Percentiles rank a stretch among this genome's conserved stretches.
phyloP scores from a whole-genome alignment of 2,797 vertebrate species.

The Acanthornis magna region DNA sequence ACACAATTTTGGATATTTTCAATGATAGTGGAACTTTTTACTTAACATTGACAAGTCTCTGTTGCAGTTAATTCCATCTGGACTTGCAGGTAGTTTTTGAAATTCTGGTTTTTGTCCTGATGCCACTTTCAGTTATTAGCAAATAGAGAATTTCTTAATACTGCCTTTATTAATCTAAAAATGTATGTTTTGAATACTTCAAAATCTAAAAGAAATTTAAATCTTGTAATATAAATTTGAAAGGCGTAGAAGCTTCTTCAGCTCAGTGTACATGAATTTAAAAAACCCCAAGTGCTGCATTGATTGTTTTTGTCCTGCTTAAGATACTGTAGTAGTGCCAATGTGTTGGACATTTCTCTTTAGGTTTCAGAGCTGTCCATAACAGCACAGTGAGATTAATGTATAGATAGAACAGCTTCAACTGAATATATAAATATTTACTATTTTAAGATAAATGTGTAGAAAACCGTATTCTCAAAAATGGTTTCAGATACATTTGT shows the following conservation, averaged over 20 bases:
- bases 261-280: neutral
- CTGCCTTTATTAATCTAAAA: neutral
- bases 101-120: neutral
- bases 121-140: neutral
- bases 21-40: neutral
- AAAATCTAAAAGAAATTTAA: neutral
- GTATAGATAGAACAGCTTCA: neutral
- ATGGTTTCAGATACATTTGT: neutral
- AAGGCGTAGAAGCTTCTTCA: neutral
- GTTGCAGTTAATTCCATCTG: neutral
- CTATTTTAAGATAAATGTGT: neutral
- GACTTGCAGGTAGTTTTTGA: neutral
- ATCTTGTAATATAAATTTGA: neutral
- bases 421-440: neutral
- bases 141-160: neutral
- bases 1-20: neutral
- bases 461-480: neutral
- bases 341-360: neutral
- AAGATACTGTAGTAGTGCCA: neutral
- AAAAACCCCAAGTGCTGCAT: fast-evolving
- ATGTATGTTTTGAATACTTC: fast-evolving
- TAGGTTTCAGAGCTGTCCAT: neutral
- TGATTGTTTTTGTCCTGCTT: neutral
- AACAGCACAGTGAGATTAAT: neutral
- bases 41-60: neutral